Evolutionary conservation across 2,113 vertebrate genomes (phyloP), one percentile per base, ranked within the genome.

Genomic region (Piaya cayana): DNA sequence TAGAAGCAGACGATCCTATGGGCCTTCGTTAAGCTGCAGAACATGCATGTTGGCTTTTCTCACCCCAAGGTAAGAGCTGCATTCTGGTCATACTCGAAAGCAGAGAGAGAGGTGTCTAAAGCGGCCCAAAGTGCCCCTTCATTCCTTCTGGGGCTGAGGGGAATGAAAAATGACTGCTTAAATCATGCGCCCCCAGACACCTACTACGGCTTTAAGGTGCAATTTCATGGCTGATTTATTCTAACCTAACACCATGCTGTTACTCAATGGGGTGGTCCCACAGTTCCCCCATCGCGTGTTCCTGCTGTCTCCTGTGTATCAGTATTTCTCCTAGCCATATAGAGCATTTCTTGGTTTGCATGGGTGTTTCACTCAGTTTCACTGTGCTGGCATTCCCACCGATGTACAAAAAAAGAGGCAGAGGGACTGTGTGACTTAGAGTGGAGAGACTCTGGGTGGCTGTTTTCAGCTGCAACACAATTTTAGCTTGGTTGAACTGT

Each of bases 231-330:
- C 2, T 32, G 26, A 58, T 71, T 82, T 78, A 63, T 65, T 42
- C 42, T 42, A 84, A 67, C 45, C 56, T 30, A 26, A 56, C 25
- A 21, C 45, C 0, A 0, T 17, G 11, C 26, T 64, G 75, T 15
- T 64, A 71, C 29, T 37, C 49, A 12, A 1, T 9, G 75, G 20
- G 53, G 29, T 52, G 56, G 26, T 37, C 29, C n/a, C 26, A 14
- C 3, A 2, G 3, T 14, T 45, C 29, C 14, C 30, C 29, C 1
- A 0, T 36, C 22, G 3, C 18, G 1, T 3, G 27, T 43, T 69
- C 67, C 50, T 22, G 30, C 49, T 12, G 3, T 78, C 30, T 69
- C 36, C n/a, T 12, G 6, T 5, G 34, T 30, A 34, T 11, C 5
- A 0, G 4, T 22, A 21, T 56, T 56, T 86, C 59, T 30, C 77